phyloP scores from a whole-genome alignment of 2,113 vertebrate species.

The Poeciliopsis retropinna region DNA sequence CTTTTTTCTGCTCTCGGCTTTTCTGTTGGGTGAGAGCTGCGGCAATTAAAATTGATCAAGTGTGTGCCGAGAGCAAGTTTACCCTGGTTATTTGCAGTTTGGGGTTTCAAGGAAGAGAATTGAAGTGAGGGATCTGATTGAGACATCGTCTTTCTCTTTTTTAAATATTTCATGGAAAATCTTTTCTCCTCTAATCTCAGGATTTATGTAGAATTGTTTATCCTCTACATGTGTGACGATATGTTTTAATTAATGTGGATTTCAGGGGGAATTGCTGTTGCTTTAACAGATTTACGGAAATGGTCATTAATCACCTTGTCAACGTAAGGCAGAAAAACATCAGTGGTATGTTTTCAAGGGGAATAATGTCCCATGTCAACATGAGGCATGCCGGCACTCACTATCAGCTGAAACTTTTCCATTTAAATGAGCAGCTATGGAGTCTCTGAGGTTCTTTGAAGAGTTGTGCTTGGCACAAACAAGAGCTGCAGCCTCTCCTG shows the following conservation, averaged over 20 bases:
- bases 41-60: conserved; percentile 62
- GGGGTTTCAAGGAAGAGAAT: conserved; percentile 16
- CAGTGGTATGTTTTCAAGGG: conserved; percentile 64
- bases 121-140: conserved; percentile 39
- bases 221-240: conserved; percentile 45
- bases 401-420: conserved; percentile 74
- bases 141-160: conserved; percentile 32
- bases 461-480: conserved; percentile 78
- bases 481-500: conserved; percentile 79
- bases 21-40: conserved; percentile 52
- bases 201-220: conserved; percentile 37
- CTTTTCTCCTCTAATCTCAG: conserved; percentile 45
- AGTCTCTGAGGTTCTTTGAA: conserved; percentile 80
- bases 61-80: conserved; percentile 12
- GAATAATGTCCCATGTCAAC: conserved; percentile 79
- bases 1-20: conserved; percentile 80
- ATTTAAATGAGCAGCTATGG: conserved; percentile 81
- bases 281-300: conserved; percentile 76
- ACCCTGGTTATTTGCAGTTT: conserved; percentile 12
- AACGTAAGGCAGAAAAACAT: conserved; percentile 64
- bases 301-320: conserved; percentile 80
- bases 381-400: conserved; percentile 65
- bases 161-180: conserved; percentile 35
- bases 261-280: conserved; percentile 65
- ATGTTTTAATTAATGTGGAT: conserved; percentile 76